phyloP scores from a whole-genome alignment of 2,113 vertebrate genomes.

The Myrmophylax atrothorax region DNA sequence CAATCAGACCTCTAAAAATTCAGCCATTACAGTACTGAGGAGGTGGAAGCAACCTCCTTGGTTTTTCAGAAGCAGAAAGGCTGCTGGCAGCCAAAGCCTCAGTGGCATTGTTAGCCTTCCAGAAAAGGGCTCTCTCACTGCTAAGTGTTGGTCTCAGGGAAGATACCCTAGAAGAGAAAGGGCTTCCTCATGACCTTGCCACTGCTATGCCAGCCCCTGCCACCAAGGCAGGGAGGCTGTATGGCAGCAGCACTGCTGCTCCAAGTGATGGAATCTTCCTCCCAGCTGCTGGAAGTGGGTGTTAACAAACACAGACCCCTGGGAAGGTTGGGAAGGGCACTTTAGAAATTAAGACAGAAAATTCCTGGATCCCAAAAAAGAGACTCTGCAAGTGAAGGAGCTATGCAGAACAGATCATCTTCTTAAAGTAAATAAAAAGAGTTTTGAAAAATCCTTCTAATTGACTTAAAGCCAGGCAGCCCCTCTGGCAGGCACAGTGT shows the following conservation, averaged over 20 bases:
- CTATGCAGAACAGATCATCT: not conserved
- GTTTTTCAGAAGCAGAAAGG: not conserved
- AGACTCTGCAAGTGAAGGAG: not conserved
- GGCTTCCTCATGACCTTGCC: not conserved
- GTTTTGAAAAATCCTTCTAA: not conserved
- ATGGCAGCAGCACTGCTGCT: not conserved
- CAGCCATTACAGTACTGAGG: not conserved
- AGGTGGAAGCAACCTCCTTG: not conserved
- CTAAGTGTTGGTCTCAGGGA: not conserved
- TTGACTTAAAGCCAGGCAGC: not conserved
- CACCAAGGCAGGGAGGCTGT: not conserved
- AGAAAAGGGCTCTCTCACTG: not conserved
- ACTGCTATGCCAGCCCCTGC: not conserved
- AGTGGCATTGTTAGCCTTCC: not conserved
- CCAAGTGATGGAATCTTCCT: not conserved
- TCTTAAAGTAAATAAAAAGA: conserved; percentile 5
- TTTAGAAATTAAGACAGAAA: not conserved
- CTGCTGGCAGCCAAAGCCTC: not conserved
- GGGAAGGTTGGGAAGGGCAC: not conserved
- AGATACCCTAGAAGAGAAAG: not conserved
- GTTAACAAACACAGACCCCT: not conserved
- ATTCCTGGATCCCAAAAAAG: not conserved
- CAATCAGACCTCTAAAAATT: not conserved
- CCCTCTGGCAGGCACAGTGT: not conserved
- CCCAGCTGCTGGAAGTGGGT: not conserved